Conservation (phyloP, 1,140 invertebrate species). For the Aradophagus sp. region DNA sequence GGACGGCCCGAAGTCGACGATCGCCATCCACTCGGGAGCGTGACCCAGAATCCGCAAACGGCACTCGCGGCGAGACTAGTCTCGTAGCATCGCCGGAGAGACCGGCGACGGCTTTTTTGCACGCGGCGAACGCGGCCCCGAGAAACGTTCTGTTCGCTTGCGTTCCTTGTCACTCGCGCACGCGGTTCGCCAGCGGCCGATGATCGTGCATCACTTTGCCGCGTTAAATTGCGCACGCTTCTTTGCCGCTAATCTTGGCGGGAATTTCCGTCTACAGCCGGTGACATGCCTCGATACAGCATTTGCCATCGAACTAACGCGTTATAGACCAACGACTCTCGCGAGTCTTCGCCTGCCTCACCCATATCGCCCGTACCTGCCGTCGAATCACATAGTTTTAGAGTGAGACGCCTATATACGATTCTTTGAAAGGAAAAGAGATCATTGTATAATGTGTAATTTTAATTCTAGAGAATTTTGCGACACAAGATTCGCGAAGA, state of each 20-base stretch:
- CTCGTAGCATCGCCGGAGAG: slow-evolving; percentile 40
- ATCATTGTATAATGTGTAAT: too few species aligned
- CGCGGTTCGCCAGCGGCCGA: slow-evolving; percentile 7
- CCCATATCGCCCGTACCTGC: too few species aligned
- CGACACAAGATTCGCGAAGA: too few species aligned
- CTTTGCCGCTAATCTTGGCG: slow-evolving; percentile 52
- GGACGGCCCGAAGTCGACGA: slow-evolving; percentile 19
- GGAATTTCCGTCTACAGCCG: slow-evolving; percentile 39
- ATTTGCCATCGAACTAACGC: neutral
- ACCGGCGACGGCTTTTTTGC: slow-evolving; percentile 26
- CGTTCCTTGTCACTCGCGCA: slow-evolving; percentile 4
- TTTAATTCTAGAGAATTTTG: too few species aligned
- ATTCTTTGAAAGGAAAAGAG: too few species aligned
- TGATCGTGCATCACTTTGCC: slow-evolving; percentile 31
- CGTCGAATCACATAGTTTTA: too few species aligned
- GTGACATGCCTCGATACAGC: slow-evolving; percentile 43
- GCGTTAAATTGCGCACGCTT: slow-evolving; percentile 55
- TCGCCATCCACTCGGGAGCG: slow-evolving; percentile 26
- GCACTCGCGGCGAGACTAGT: slow-evolving; percentile 37
- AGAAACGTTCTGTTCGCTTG: slow-evolving; percentile 2
- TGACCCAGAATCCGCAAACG: slow-evolving; percentile 34
- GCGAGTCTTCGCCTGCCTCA: too few species aligned
- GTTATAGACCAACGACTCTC: too few species aligned
- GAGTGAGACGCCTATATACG: too few species aligned
- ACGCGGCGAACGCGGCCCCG: neutral